A percentile compares a stretch with the other conserved stretches of the same genome.
phyloP scores from a whole-genome alignment of 2,888 invertebrate species.

The Trissolcus japonicus region DNA sequence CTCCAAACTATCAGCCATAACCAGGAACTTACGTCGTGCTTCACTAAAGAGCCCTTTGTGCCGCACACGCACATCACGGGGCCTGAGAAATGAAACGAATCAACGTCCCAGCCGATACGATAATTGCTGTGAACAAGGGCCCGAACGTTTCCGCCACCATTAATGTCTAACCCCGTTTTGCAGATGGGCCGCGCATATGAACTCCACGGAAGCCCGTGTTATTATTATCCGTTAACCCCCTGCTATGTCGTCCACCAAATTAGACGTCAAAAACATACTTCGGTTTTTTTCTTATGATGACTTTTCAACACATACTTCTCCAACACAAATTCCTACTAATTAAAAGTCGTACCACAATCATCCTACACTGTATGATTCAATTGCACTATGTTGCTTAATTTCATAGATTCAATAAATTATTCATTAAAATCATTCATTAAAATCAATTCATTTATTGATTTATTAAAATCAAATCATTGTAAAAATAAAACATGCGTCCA shows the following conservation, averaged over 20 bases:
- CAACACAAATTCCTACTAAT: neutral
- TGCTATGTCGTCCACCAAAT: conserved; percentile 26
- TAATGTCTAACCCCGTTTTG: conserved; percentile 36
- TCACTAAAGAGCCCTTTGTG: conserved; percentile 44
- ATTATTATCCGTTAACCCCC: conserved; percentile 43
- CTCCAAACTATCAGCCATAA: conserved; percentile 13
- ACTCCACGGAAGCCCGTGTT: conserved; percentile 19
- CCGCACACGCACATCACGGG: conserved; percentile 34
- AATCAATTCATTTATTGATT: too few relatives aligned
- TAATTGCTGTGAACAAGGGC: conserved; percentile 48
- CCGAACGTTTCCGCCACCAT: conserved; percentile 37
- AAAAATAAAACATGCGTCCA: too few relatives aligned
- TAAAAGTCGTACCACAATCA: neutral
- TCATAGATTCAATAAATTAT: too few relatives aligned
- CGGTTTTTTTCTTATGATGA: neutral
- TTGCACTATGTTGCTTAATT: too few relatives aligned
- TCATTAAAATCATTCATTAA: too few relatives aligned
- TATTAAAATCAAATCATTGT: too few relatives aligned
- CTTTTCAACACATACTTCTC: neutral
- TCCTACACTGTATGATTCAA: too few relatives aligned
- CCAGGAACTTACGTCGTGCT: conserved; percentile 49
- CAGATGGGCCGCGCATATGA: conserved; percentile 13
- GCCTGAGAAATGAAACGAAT: conserved; percentile 37
- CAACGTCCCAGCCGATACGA: conserved; percentile 35
- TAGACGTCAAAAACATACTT: conserved; percentile 26